Conservation (phyloP, 2,888 invertebrate genomes). For the Epinotia bilunana region DNA sequence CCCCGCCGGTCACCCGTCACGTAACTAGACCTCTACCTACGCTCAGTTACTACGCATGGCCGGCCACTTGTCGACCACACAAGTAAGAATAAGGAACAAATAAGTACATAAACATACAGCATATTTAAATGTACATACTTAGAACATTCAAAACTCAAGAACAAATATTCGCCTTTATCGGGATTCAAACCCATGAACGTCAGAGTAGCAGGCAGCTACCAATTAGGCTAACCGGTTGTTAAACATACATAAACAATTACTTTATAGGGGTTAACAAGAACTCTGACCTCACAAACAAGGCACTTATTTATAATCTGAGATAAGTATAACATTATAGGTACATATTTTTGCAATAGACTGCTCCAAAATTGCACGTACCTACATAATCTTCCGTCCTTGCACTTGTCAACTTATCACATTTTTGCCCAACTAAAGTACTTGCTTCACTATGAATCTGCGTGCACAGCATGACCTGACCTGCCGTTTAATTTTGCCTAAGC, state of each 20-base stretch:
- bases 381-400: constrained; percentile 3
- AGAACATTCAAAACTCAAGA: too few relatives aligned
- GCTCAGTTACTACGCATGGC: too few relatives aligned
- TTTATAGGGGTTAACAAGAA: background rate
- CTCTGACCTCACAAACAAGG: background rate
- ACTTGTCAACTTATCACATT: constrained; percentile 14
- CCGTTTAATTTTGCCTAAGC: background rate
- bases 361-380: constrained; percentile 17
- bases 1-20: too few relatives aligned
- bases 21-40: too few relatives aligned
- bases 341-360: constrained; percentile 14
- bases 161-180: too few relatives aligned
- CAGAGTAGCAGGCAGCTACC: background rate
- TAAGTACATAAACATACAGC: too few relatives aligned
- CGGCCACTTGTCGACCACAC: too few relatives aligned
- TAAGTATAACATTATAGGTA: background rate
- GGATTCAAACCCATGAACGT: too few relatives aligned
- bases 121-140: too few relatives aligned
- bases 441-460: background rate
- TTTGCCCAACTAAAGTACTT: constrained; percentile 7
- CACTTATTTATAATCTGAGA: constrained; percentile 4
- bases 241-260: too few relatives aligned
- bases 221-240: background rate
- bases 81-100: too few relatives aligned
- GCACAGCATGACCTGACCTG: constrained; percentile 10